Evolutionary conservation across 2,888 invertebrate species (phyloP), one percentile per base, ranked within the genome.

Genomic region (Synergus itoensis): DNA sequence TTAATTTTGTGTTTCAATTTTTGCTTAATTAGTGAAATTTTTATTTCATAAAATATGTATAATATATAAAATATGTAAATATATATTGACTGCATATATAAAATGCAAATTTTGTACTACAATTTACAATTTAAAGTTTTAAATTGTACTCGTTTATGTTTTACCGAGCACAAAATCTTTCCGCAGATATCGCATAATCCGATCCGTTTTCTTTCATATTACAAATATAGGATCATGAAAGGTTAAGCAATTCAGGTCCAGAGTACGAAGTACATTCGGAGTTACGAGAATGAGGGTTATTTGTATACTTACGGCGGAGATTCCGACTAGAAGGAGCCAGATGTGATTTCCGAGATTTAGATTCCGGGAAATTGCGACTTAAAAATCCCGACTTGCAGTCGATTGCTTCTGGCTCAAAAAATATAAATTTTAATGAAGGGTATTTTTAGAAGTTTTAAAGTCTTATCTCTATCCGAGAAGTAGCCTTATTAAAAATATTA

Each of bases 401-500:
- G 64, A 40, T 64, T 48, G 69, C 69, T 48, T 48, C 16, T 14
- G 36, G 69, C 45, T 45, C 48, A 69, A 45, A 16, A 69, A 85
- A 80, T 85, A 84, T 87, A 84, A 84, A 87, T 87, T 86, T 86
- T 86, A 78, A 86, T 76, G 75, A 81, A 81, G 85, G 81, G 75
- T 81, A 84, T 48, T 69, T 45, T 28, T 16, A 28, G 28, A 69
- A 43, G 60, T 21, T 60, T 36, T 60, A 76, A 76, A 76, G 57
- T 76, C 62, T 76, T 76, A 60, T 76, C 62, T 36, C 18, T 18
- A 53, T 53, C 0, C 18, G 3, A 18, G 4, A 3, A 9, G 3
- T 43, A 43, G 9, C 1, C 11, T 11, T 43, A 43, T 43, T 18
- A 18, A 0, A 3, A 9, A 57, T 11, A 57, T 57, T 9, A 57